Evolutionary conservation across 30 jellyfish, hydroid and myxozoan species (phyloP).

Genomic region (Nemopilema nomurai): DNA sequence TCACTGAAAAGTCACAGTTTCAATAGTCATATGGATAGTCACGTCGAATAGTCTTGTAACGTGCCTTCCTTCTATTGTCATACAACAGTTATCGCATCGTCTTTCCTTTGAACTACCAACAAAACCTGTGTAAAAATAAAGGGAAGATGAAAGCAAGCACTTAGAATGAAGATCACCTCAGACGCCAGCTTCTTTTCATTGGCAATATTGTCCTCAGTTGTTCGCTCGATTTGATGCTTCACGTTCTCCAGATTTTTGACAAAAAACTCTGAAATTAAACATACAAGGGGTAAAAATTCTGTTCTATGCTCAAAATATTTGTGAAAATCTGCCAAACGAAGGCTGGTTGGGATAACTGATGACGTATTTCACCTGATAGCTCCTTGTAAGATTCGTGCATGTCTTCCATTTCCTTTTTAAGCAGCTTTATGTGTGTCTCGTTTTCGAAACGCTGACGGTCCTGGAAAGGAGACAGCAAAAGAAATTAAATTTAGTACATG

Average conservation of each 20-base stretch:
- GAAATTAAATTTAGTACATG: too few relatives aligned
- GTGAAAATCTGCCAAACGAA: background rate
- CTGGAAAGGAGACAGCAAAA: conserved; percentile 31
- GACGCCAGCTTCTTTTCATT: conserved; percentile 77
- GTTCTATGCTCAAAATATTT: background rate
- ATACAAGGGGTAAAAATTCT: background rate
- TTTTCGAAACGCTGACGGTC: conserved; percentile 60
- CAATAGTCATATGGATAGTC: too few relatives aligned
- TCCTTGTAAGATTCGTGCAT: conserved; percentile 80
- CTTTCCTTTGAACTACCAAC: too few relatives aligned
- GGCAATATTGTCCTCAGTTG: conserved; percentile 57
- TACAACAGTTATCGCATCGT: too few relatives aligned
- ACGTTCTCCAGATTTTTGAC: conserved; percentile 53
- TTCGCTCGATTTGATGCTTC: conserved; percentile 55
- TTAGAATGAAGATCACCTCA: conserved; percentile 37
- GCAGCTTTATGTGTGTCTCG: conserved; percentile 60
- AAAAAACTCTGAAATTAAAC: conserved; percentile 47
- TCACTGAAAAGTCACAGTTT: too few relatives aligned
- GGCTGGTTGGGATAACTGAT: background rate
- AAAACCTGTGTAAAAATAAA: too few relatives aligned
- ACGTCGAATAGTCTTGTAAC: too few relatives aligned
- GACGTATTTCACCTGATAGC: conserved; percentile 68
- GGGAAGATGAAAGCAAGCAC: background rate
- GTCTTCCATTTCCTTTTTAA: conserved; percentile 78
- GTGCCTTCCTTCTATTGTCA: too few relatives aligned